Conservation (phyloP, 1,140 invertebrate genomes). For the Aphaenogaster floridana region DNA sequence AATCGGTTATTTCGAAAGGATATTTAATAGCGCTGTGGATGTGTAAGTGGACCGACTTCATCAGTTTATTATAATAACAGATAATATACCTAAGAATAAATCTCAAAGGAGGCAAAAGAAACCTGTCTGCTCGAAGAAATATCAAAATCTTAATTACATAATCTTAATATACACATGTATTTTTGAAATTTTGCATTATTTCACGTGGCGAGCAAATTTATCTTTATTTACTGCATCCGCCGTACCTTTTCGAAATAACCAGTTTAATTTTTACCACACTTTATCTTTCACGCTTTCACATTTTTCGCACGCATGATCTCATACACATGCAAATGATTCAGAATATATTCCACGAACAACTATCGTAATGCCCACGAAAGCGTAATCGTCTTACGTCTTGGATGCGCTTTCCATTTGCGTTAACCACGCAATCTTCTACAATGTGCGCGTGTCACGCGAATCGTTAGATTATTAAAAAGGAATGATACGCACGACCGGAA, state of each 20-base stretch:
- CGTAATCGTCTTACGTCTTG: conserved; percentile 38
- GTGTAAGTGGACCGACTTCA: not conserved
- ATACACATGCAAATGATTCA: conserved; percentile 50
- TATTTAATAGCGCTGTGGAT: not conserved
- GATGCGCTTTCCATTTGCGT: conserved; percentile 11
- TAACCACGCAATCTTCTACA: conserved; percentile 44
- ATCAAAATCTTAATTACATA: conserved; percentile 22
- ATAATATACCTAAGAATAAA: not conserved
- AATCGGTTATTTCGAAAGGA: conserved; percentile 31
- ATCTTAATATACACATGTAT: not conserved
- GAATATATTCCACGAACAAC: conserved; percentile 49
- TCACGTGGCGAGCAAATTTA: not conserved
- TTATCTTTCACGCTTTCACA: conserved; percentile 54
- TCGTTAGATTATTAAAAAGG: conserved; percentile 61
- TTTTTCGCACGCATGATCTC: conserved; percentile 34
- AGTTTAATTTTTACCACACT: conserved; percentile 37
- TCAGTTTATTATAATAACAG: not conserved
- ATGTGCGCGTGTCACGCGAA: conserved; percentile 44
- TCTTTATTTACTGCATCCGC: not conserved
- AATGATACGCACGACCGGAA: conserved; percentile 56
- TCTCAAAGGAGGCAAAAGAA: not conserved
- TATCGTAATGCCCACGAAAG: conserved; percentile 50
- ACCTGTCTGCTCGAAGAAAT: not conserved
- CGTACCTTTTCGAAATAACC: conserved; percentile 24
- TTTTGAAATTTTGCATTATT: not conserved